Conservation (phyloP, 2,113 vertebrate species). For the Chunga burmeisteri region DNA sequence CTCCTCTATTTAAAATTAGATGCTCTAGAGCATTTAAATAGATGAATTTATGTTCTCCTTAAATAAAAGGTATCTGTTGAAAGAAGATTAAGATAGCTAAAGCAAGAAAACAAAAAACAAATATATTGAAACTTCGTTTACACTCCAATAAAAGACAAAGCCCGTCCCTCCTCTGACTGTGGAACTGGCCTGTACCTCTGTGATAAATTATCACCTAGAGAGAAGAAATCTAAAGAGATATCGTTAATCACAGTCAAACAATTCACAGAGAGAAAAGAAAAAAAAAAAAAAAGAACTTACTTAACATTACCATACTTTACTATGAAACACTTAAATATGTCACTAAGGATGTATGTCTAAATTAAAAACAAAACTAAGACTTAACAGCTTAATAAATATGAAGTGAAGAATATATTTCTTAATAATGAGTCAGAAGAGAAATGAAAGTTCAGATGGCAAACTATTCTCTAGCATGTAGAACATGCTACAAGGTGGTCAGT, state of each 20-base stretch:
- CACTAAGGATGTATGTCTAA: conserved; percentile 82
- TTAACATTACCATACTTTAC: conserved; percentile 93
- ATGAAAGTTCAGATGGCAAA: conserved; percentile 94
- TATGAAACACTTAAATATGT: conserved; percentile 87
- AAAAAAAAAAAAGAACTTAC: conserved; percentile 85
- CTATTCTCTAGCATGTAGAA: conserved; percentile 85
- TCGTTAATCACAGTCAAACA: conserved; percentile 98
- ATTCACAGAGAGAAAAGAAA: conserved; percentile 88
- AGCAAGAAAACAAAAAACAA: conserved; percentile 61
- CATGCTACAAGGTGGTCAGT: conserved; percentile 63
- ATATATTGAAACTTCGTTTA: conserved; percentile 86
- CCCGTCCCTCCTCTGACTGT: conserved; percentile 77
- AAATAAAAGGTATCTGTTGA: conserved; percentile 28
- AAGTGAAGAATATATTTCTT: conserved; percentile 76
- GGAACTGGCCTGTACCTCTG: conserved; percentile 98
- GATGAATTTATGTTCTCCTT: conserved; percentile 14
- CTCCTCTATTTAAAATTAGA: neutral
- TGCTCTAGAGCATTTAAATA: conserved; percentile 9
- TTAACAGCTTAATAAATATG: conserved; percentile 85
- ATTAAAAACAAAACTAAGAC: conserved; percentile 83
- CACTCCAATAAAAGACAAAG: conserved; percentile 81
- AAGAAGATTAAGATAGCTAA: conserved; percentile 33
- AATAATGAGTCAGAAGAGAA: conserved; percentile 70
- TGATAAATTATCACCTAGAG: conserved; percentile 98
- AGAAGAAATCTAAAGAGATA: conserved; percentile 98